phyloP scores from a whole-genome alignment of 2,888 invertebrate genomes.

The Brachypterus glaber region DNA sequence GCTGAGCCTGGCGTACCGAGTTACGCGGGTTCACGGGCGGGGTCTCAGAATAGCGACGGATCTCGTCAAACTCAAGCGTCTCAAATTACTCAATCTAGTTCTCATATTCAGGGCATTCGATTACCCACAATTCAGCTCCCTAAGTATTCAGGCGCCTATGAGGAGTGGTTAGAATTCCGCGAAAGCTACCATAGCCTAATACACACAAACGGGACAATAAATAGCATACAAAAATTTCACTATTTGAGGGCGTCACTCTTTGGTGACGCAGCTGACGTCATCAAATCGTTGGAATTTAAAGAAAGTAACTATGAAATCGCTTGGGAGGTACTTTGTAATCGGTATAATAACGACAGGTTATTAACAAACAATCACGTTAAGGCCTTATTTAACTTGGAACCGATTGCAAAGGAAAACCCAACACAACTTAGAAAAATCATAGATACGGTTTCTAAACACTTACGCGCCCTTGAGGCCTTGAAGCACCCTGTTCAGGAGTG shows the following conservation, averaged over 20 bases:
- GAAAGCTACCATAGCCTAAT: constrained; percentile 16
- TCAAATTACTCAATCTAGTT: too few relatives aligned
- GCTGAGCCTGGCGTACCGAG: too few relatives aligned
- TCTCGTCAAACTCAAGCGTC: too few relatives aligned
- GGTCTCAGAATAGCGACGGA: too few relatives aligned
- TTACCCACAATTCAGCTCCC: constrained; percentile 10
- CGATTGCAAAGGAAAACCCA: neutral
- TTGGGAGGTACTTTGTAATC: constrained; percentile 16
- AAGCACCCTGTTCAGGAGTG: neutral
- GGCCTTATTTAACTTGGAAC: constrained; percentile 4
- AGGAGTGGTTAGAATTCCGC: constrained; percentile 13
- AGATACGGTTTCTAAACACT: neutral
- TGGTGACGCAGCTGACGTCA: constrained; percentile 13
- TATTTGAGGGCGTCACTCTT: constrained; percentile 11
- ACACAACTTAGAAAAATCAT: neutral
- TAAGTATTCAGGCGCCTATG: constrained; percentile 10
- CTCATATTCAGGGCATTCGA: too few relatives aligned
- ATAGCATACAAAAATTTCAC: constrained; percentile 14
- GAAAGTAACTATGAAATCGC: constrained; percentile 15
- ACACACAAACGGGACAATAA: constrained; percentile 13
- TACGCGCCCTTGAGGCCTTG: too few relatives aligned
- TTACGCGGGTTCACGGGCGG: too few relatives aligned
- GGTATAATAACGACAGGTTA: constrained; percentile 14
- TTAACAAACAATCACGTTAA: constrained; percentile 8
- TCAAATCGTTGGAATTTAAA: constrained; percentile 15